Evolutionary conservation across 1,140 invertebrate genomes (phyloP).

Genomic region (Drosophila tropicalis): DNA sequence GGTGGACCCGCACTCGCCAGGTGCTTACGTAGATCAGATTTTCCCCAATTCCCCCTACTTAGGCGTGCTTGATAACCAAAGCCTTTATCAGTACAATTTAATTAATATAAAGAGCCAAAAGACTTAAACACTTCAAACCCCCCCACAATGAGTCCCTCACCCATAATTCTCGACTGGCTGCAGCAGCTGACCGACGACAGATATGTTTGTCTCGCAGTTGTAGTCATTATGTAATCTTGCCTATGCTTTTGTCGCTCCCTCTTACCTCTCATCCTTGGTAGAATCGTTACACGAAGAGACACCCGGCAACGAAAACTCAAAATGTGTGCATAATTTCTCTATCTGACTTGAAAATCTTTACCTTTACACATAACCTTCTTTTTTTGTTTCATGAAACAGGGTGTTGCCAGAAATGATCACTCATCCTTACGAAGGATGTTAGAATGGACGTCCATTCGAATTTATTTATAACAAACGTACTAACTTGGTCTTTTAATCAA

Average conservation of each 20-base stretch:
- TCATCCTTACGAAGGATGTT: too few species aligned
- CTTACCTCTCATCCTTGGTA: not conserved
- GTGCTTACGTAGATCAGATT: constrained; percentile 32
- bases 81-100: constrained; percentile 31
- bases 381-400: too few species aligned
- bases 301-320: too few species aligned
- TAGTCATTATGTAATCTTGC: constrained; percentile 19
- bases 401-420: too few species aligned
- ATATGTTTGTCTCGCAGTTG: constrained; percentile 20
- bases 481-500: too few species aligned
- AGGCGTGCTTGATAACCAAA: constrained; percentile 1
- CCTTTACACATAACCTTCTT: not conserved
- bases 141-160: constrained; percentile 19
- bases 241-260: not conserved
- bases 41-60: not conserved
- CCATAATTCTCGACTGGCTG: not conserved
- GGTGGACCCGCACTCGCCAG: not conserved
- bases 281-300: not conserved
- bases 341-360: too few species aligned
- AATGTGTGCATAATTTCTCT: too few species aligned
- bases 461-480: too few species aligned
- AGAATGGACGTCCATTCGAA: too few species aligned
- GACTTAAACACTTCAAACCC: not conserved
- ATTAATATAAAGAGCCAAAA: constrained; percentile 28
- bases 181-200: constrained; percentile 4